Evolutionary conservation across 2,113 vertebrate species (phyloP).

Genomic region (Podiceps cristatus): DNA sequence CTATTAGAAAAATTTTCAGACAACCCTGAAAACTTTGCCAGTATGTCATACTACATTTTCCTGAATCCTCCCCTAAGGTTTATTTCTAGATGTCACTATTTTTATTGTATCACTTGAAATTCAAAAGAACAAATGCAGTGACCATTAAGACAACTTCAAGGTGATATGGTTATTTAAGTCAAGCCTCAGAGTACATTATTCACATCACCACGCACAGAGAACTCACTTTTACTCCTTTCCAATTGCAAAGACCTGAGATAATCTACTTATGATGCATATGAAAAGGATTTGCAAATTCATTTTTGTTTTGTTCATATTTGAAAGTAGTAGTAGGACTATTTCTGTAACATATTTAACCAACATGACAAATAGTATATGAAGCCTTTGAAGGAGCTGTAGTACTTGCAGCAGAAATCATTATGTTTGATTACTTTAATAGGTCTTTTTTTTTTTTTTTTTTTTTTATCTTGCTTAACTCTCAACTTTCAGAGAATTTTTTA

Average conservation of each 20-base stretch:
- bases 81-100: slow-evolving; percentile 65
- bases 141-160: slow-evolving; percentile 51
- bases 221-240: background rate
- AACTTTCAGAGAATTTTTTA: background rate
- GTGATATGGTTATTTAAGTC: slow-evolving; percentile 44
- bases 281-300: background rate
- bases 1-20: slow-evolving; percentile 32
- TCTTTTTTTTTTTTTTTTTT: too few relatives aligned
- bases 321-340: background rate
- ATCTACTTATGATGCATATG: background rate
- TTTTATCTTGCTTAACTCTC: background rate
- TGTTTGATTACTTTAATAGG: background rate
- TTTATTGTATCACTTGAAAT: slow-evolving; percentile 70
- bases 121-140: slow-evolving; percentile 66
- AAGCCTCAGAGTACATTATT: slow-evolving; percentile 32
- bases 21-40: slow-evolving; percentile 27
- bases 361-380: background rate
- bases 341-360: background rate
- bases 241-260: background rate
- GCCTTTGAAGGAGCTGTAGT: background rate
- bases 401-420: background rate
- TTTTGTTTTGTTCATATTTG: background rate
- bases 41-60: slow-evolving; percentile 42
- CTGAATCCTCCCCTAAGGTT: slow-evolving; percentile 52
- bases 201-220: background rate